Evolutionary conservation across 2,888 invertebrate genomes (phyloP).

Genomic region (Pardosa pseudoannulata): DNA sequence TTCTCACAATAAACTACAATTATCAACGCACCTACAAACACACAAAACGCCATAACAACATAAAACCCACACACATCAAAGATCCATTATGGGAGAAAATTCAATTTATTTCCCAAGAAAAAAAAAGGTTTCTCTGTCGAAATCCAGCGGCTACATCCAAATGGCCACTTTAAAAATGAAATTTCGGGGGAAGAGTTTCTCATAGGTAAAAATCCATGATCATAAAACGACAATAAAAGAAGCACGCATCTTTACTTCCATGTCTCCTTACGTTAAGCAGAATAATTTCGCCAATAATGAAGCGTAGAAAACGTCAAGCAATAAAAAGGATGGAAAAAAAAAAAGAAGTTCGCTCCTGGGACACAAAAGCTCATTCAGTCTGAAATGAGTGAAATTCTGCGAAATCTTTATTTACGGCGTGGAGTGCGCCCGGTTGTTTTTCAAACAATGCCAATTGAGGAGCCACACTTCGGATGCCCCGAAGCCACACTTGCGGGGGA

Average conservation of each 20-base stretch:
- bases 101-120: too few species aligned
- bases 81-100: too few species aligned
- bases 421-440: slow-evolving; percentile 27
- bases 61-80: too few species aligned
- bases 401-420: slow-evolving; percentile 47
- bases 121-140: too few species aligned
- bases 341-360: slow-evolving; percentile 18
- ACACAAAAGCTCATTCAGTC: slow-evolving; percentile 38
- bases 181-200: background rate
- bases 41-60: too few species aligned
- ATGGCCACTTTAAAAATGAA: slow-evolving; percentile 3
- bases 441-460: slow-evolving; percentile 49
- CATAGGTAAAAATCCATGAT: background rate
- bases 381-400: slow-evolving; percentile 26
- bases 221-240: background rate
- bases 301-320: slow-evolving; percentile 25
- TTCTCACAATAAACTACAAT: too few species aligned
- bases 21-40: too few species aligned
- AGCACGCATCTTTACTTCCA: background rate
- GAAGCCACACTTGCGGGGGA: slow-evolving; percentile 6
- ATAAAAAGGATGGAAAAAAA: slow-evolving; percentile 12
- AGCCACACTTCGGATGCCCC: slow-evolving; percentile 36
- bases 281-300: slow-evolving; percentile 35
- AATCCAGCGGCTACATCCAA: background rate
- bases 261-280: slow-evolving; percentile 8